Conservation (phyloP, 2,888 invertebrate species). For the Aromia moschata region DNA sequence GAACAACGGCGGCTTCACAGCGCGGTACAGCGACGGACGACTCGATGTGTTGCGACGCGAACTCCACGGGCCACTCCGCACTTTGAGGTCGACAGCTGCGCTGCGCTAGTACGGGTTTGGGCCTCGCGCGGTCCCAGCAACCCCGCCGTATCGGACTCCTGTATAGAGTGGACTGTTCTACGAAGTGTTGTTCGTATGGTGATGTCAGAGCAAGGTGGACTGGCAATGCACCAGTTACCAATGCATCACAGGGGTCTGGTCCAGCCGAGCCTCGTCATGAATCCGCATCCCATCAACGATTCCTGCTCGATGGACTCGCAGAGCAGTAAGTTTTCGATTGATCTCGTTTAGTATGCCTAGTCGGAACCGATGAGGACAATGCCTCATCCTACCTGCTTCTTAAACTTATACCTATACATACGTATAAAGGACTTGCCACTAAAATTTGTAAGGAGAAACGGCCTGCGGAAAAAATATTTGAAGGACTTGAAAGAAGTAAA, state of each 20-base stretch:
- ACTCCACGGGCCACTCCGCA: not conserved
- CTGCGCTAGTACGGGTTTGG: too few relatives aligned
- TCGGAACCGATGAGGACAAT: too few relatives aligned
- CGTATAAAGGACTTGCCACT: not conserved
- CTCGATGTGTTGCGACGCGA: slow-evolving; percentile 3
- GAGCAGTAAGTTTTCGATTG: slow-evolving; percentile 56
- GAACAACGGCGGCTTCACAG: slow-evolving; percentile 5
- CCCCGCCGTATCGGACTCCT: slow-evolving; percentile 33
- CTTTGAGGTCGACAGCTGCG: not conserved
- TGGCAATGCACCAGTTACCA: slow-evolving; percentile 72
- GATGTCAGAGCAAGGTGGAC: slow-evolving; percentile 74
- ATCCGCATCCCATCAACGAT: slow-evolving; percentile 62
- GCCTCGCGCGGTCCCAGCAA: too few relatives aligned
- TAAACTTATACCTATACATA: too few relatives aligned
- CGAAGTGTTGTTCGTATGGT: slow-evolving; percentile 66
- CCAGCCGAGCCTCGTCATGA: slow-evolving; percentile 71
- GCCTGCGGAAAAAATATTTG: not conserved
- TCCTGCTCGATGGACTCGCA: slow-evolving; percentile 60
- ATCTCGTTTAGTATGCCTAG: slow-evolving; percentile 3
- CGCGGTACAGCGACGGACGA: slow-evolving; percentile 13
- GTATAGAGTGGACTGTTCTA: slow-evolving; percentile 45
- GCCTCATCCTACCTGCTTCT: too few relatives aligned
- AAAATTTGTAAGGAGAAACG: not conserved
- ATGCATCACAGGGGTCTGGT: slow-evolving; percentile 68
- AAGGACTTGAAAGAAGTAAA: too few relatives aligned